phyloP scores from a whole-genome alignment of 2,888 invertebrate species.

The Proisotoma minuta region DNA sequence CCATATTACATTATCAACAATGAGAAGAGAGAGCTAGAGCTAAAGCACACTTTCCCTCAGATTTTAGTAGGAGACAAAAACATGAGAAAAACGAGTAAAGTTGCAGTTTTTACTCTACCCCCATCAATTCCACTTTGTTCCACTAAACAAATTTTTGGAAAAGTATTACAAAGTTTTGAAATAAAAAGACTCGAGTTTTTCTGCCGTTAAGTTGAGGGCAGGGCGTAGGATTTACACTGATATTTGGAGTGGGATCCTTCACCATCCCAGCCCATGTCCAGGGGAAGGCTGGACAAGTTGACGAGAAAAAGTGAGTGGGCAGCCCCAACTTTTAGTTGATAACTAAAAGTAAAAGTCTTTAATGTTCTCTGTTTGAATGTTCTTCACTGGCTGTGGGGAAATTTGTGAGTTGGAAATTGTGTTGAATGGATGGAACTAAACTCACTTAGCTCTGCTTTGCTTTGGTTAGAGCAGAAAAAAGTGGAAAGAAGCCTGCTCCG shows the following conservation, averaged over 20 bases:
- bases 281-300: background rate
- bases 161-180: slow-evolving; percentile 41
- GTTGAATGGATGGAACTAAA: too few species aligned
- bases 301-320: background rate
- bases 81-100: background rate
- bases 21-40: background rate
- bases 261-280: background rate
- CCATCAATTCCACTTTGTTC: slow-evolving; percentile 25
- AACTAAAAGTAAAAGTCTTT: background rate
- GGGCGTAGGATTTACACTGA: background rate
- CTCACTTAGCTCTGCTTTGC: too few species aligned
- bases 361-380: background rate
- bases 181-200: slow-evolving; percentile 26
- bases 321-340: background rate
- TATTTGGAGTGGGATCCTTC: too few species aligned
- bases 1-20: background rate
- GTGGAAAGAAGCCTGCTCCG: too few species aligned
- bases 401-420: background rate
- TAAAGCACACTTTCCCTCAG: background rate
- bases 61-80: background rate
- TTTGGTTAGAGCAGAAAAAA: too few species aligned
- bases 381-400: background rate
- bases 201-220: background rate
- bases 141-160: slow-evolving; percentile 40
- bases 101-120: background rate